Evolutionary conservation across 2,797 vertebrate species (phyloP).

Genomic region (Urocyon cinereoargenteus): DNA sequence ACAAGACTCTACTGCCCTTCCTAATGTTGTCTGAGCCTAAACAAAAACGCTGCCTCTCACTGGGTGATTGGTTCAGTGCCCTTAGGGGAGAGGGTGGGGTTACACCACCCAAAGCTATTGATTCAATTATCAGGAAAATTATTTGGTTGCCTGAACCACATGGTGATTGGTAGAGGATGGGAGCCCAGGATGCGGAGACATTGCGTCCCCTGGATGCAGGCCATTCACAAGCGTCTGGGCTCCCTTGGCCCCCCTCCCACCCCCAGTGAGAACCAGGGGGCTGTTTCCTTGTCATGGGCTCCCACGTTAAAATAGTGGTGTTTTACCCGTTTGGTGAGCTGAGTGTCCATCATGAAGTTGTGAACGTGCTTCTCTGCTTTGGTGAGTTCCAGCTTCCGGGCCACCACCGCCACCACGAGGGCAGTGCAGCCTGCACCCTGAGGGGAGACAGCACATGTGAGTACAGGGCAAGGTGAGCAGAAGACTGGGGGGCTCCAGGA

Average conservation of each 20-base stretch:
- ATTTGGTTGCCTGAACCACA: neutral
- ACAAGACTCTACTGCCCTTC: slow-evolving; percentile 1
- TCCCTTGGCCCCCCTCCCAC: neutral
- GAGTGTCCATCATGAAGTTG: slow-evolving; percentile 99
- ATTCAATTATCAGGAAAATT: neutral
- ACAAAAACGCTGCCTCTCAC: neutral
- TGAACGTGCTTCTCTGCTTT: slow-evolving; percentile 99
- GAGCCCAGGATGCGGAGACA: rapidly evolving
- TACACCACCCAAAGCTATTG: neutral
- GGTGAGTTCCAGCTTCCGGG: slow-evolving; percentile 98
- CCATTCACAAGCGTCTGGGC: neutral
- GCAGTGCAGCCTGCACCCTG: slow-evolving; percentile 97
- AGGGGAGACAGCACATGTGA: slow-evolving; percentile 36
- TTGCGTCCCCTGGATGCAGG: rapidly evolving
- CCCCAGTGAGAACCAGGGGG: neutral
- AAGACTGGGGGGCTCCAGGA: too few relatives aligned
- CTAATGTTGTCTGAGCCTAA: slow-evolving; percentile 24
- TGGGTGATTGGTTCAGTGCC: neutral
- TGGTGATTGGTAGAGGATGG: neutral
- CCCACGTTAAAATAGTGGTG: rapidly evolving
- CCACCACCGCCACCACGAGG: slow-evolving; percentile 98
- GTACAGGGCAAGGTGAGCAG: neutral
- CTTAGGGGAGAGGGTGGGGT: neutral
- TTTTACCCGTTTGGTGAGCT: slow-evolving; percentile 98
- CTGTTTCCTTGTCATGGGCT: neutral